These are phyloP conservation scores for Hydriomena furcata DNA, from an alignment of 2,888 invertebrate genomes.

Conservation along the genomic window DNA sequence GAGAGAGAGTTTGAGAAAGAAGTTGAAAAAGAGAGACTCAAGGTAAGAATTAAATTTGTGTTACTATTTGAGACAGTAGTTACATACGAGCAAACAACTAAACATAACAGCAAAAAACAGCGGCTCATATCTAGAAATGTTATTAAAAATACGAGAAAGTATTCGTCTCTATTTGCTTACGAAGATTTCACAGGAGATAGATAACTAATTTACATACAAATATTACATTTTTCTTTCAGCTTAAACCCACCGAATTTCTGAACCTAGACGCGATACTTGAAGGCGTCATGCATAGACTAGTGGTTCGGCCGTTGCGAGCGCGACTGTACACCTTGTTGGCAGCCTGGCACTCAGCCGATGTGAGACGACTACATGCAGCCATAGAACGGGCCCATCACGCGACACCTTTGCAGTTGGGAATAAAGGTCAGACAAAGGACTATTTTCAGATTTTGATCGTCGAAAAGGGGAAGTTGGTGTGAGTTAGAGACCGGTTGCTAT, in stretches of 20 bases:
- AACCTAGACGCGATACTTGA: constrained; percentile 98
- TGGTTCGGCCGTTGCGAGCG: constrained; percentile 92
- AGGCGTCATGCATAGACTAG: constrained; percentile 95
- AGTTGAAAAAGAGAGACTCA: constrained; percentile 92
- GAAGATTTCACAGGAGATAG: too few relatives aligned
- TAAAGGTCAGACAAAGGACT: constrained; percentile 79
- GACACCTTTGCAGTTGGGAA: constrained; percentile 87
- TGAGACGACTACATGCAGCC: constrained; percentile 88
- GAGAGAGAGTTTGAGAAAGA: constrained; percentile 96
- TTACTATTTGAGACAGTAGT: too few relatives aligned
- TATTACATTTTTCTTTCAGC: constrained; percentile 59
- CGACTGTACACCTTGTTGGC: constrained; percentile 93
- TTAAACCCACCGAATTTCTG: constrained; percentile 95
- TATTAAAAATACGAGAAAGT: too few relatives aligned
- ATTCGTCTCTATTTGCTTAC: too few relatives aligned
- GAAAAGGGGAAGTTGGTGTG: too few relatives aligned
- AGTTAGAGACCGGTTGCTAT: too few relatives aligned
- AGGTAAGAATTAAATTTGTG: constrained; percentile 74
- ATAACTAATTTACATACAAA: background rate
- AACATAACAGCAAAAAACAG: too few relatives aligned
- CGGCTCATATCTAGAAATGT: too few relatives aligned
- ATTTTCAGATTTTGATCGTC: too few relatives aligned
- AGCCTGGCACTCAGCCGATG: constrained; percentile 93
- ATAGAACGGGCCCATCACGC: constrained; percentile 87
- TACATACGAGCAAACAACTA: too few relatives aligned